A percentile compares a stretch with the other conserved stretches of the same genome.
phyloP scores from a whole-genome alignment of 2,888 invertebrate genomes.

The Dicycla oo region DNA sequence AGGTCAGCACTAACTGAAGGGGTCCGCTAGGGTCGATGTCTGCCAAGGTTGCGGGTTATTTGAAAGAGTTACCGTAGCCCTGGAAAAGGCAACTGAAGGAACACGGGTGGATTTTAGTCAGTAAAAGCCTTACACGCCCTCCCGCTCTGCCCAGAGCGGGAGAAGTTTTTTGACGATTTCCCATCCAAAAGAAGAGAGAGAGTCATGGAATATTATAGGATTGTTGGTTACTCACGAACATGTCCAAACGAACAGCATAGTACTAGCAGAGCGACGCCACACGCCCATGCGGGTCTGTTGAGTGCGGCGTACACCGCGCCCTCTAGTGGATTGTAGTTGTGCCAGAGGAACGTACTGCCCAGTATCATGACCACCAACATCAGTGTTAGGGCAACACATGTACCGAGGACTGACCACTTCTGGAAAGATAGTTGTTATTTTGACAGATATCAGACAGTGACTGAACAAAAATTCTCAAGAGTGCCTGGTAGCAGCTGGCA shows the following conservation, averaged over 20 bases:
- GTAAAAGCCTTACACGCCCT: no score
- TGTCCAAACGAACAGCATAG: constrained; percentile 89
- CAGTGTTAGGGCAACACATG: constrained; percentile 79
- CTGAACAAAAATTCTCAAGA: background rate
- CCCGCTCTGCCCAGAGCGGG: no score
- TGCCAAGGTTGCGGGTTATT: no score
- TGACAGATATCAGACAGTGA: background rate
- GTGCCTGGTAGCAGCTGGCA: no score
- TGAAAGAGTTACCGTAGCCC: no score
- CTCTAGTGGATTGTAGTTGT: constrained; percentile 86
- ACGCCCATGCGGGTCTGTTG: constrained; percentile 90
- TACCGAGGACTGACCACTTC: constrained; percentile 86
- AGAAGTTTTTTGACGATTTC: no score
- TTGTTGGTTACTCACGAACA: constrained; percentile 77
- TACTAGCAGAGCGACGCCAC: constrained; percentile 85
- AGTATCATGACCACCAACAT: constrained; percentile 86
- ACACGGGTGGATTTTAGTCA: no score
- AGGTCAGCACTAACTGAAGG: no score
- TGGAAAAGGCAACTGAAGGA: no score
- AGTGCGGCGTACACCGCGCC: constrained; percentile 90
- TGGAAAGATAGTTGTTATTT: constrained; percentile 67
- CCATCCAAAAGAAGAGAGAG: no score
- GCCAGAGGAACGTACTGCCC: constrained; percentile 88
- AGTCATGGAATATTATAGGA: background rate
- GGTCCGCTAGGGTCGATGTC: no score